Conservation (phyloP, 2,888 invertebrate genomes). For the Andrena trimmerana region DNA sequence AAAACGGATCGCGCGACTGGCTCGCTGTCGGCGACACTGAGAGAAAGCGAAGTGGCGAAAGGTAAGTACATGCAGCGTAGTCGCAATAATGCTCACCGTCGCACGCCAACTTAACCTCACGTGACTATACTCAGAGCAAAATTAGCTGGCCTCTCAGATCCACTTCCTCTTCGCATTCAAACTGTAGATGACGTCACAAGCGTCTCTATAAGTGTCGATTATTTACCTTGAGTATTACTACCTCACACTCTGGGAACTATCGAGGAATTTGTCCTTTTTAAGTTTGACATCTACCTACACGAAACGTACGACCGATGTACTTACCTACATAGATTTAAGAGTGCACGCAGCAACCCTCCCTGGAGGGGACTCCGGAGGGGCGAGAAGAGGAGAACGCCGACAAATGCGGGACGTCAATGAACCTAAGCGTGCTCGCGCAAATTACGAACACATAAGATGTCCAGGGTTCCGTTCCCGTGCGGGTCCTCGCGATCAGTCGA, state of each 20-base stretch:
- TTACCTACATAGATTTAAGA: background rate
- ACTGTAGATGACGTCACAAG: too few relatives aligned
- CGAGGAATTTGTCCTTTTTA: too few relatives aligned
- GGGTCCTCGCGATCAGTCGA: constrained; percentile 33
- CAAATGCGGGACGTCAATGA: background rate
- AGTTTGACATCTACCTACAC: background rate
- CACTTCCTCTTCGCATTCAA: too few relatives aligned
- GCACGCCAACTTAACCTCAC: background rate
- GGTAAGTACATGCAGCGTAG: background rate
- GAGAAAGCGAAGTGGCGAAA: constrained; percentile 14
- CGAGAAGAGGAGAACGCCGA: background rate
- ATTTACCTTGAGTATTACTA: too few relatives aligned
- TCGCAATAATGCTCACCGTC: background rate
- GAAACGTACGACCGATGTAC: background rate
- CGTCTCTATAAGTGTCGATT: too few relatives aligned
- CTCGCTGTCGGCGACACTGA: constrained; percentile 23
- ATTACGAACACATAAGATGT: constrained; percentile 2
- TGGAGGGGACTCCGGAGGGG: background rate
- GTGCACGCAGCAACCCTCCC: background rate
- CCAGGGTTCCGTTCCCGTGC: background rate
- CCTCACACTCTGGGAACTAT: too few relatives aligned
- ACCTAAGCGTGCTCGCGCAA: constrained; percentile 16
- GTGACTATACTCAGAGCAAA: background rate
- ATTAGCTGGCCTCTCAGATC: background rate
- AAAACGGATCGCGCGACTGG: constrained; percentile 65